A percentile compares a stretch with the other conserved stretches of the same genome.
These are phyloP conservation scores for Manduca sexta DNA, from an alignment of 1,140 invertebrate genomes.

Conservation along the genomic window DNA sequence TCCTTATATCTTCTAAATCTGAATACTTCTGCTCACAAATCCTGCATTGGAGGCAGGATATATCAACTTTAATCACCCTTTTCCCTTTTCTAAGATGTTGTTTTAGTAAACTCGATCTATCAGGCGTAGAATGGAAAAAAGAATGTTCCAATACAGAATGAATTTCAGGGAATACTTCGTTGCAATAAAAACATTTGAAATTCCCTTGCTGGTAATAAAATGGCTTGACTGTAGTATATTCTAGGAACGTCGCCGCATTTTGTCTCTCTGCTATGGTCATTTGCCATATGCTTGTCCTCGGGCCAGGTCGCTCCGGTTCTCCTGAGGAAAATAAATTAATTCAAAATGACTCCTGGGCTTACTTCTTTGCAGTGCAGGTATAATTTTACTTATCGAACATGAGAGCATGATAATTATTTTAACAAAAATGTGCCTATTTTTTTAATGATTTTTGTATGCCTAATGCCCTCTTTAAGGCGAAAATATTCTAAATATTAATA, in stretches of 20 bases:
- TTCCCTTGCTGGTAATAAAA: conserved; percentile 63
- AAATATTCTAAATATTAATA: too few relatives aligned
- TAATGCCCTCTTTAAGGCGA: too few relatives aligned
- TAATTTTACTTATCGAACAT: neutral
- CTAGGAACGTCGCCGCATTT: conserved; percentile 57
- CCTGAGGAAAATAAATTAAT: neutral
- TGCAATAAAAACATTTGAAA: conserved; percentile 66
- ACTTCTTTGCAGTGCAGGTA: neutral
- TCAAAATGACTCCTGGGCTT: neutral
- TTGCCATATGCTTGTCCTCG: conserved; percentile 61
- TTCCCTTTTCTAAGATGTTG: conserved; percentile 59
- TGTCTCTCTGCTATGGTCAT: conserved; percentile 61
- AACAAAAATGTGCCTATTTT: neutral
- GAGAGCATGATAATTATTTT: neutral
- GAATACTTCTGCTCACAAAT: conserved; percentile 51
- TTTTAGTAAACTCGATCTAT: conserved; percentile 42
- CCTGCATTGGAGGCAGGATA: conserved; percentile 50
- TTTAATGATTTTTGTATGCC: neutral
- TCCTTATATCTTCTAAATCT: conserved; percentile 50
- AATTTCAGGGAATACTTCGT: conserved; percentile 55
- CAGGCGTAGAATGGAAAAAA: conserved; percentile 33
- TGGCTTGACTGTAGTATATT: conserved; percentile 50
- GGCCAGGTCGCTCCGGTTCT: conserved; percentile 25
- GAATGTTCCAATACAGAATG: conserved; percentile 51
- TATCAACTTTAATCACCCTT: conserved; percentile 60